A percentile compares a stretch with the other conserved stretches of the same genome.
These are phyloP conservation scores for Cataglyphis livida DNA, from an alignment of 2,888 invertebrate species.

Conservation along the genomic window DNA sequence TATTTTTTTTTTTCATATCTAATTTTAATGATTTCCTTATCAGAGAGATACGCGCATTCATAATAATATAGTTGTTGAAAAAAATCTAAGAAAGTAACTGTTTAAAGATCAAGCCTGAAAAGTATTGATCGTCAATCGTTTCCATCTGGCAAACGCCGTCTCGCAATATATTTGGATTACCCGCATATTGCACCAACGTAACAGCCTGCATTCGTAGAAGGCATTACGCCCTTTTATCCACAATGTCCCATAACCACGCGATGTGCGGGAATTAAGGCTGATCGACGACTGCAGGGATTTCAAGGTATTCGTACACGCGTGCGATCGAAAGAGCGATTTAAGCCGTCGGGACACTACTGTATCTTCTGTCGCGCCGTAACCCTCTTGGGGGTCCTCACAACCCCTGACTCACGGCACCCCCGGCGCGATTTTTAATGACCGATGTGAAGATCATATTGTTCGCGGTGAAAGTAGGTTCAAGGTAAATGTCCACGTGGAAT, in stretches of 20 bases:
- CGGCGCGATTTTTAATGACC: slow-evolving; percentile 75
- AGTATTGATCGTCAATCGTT: slow-evolving; percentile 12
- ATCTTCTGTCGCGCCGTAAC: slow-evolving; percentile 57
- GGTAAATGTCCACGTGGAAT: slow-evolving; percentile 45
- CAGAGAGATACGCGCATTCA: neutral
- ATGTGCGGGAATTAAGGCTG: slow-evolving; percentile 66
- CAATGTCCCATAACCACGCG: slow-evolving; percentile 63
- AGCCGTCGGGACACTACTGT: slow-evolving; percentile 19
- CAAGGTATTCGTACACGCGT: slow-evolving; percentile 57
- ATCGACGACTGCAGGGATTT: slow-evolving; percentile 66
- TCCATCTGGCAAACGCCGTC: neutral
- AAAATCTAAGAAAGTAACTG: neutral
- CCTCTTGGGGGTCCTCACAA: slow-evolving; percentile 66
- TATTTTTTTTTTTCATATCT: neutral
- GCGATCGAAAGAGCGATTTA: slow-evolving; percentile 32
- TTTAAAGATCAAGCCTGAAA: neutral
- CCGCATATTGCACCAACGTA: slow-evolving; percentile 38
- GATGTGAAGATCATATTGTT: slow-evolving; percentile 55
- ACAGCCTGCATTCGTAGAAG: slow-evolving; percentile 36
- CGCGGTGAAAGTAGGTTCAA: slow-evolving; percentile 61
- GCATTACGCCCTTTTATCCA: slow-evolving; percentile 61
- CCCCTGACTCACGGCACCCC: slow-evolving; percentile 67
- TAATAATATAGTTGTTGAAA: neutral
- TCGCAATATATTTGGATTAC: slow-evolving; percentile 56
- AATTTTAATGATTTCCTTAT: neutral